These are phyloP conservation scores for Electrona antarctica DNA, from an alignment of 2,113 vertebrate genomes.

Conservation along the genomic window DNA sequence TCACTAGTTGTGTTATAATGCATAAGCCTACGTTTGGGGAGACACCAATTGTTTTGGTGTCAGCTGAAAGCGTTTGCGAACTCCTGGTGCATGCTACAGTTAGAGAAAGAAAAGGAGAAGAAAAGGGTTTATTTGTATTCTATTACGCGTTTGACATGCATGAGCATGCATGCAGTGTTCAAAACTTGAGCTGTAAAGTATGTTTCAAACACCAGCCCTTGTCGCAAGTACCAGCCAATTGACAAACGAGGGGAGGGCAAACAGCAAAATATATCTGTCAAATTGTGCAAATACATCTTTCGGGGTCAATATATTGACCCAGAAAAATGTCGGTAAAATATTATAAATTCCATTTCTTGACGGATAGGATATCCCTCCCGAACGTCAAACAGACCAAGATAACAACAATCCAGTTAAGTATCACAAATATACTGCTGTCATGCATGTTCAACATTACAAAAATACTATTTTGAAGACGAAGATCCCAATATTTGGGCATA, in stretches of 20 bases:
- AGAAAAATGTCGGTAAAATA: slow-evolving; percentile 63
- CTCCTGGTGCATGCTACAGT: no score
- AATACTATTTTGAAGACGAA: slow-evolving; percentile 67
- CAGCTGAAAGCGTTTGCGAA: no score
- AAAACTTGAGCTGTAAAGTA: no score
- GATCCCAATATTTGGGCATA: slow-evolving; percentile 64
- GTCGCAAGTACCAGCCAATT: no score
- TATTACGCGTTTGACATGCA: no score
- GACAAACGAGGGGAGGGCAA: slow-evolving; percentile 66
- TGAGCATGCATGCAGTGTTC: no score
- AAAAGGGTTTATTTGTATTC: no score
- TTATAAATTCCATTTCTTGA: slow-evolving; percentile 65
- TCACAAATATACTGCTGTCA: slow-evolving; percentile 75
- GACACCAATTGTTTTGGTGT: no score
- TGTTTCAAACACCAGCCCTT: no score
- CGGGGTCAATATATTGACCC: slow-evolving; percentile 72
- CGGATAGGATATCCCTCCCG: slow-evolving; percentile 71
- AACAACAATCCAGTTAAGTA: slow-evolving; percentile 73
- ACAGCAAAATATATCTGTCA: slow-evolving; percentile 72
- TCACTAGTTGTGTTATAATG: no score
- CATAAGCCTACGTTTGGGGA: no score
- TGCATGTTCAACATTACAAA: slow-evolving; percentile 79
- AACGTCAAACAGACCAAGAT: slow-evolving; percentile 75
- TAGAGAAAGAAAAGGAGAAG: no score
- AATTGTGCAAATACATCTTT: slow-evolving; percentile 76